Evolutionary conservation across 64 coral and sea anemone genomes (phyloP).

Genomic region (Platygyra sinensis): DNA sequence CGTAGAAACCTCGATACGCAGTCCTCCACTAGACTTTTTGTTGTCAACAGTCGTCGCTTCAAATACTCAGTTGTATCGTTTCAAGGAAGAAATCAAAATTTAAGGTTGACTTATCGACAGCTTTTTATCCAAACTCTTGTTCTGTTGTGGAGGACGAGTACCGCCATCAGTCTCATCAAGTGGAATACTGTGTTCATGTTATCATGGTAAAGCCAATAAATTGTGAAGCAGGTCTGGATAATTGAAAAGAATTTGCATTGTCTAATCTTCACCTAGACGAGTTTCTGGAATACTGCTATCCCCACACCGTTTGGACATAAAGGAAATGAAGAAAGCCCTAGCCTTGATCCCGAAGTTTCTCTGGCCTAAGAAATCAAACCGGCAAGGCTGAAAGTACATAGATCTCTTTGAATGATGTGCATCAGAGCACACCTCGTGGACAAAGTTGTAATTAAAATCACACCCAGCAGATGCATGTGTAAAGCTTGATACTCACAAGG

Average conservation of each 20-base stretch:
- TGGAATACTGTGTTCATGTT: constrained; percentile 7
- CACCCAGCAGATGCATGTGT: not conserved
- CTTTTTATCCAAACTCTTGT: constrained; percentile 22
- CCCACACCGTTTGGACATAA: constrained; percentile 48
- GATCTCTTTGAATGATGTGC: not conserved
- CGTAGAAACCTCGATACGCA: constrained; percentile 32
- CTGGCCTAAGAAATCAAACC: constrained; percentile 40
- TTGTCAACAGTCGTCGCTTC: constrained; percentile 33
- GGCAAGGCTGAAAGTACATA: not conserved
- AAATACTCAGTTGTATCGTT: not conserved
- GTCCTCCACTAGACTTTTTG: constrained; percentile 5
- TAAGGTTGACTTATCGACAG: constrained; percentile 3
- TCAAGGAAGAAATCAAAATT: not conserved
- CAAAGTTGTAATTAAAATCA: not conserved
- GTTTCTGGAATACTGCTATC: constrained; percentile 34
- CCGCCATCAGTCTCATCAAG: not conserved
- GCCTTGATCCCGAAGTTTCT: constrained; percentile 41
- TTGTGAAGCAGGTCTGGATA: not conserved
- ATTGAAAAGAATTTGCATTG: constrained; percentile 24
- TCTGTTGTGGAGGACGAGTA: constrained; percentile 43
- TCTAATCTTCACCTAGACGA: not conserved
- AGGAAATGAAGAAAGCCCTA: constrained; percentile 42
- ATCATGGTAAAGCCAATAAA: constrained; percentile 9
- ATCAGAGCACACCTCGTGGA: constrained; percentile 30
- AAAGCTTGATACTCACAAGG: constrained; percentile 17